These are phyloP conservation scores for Phoronis australis DNA, from an alignment of 2,888 invertebrate species.

Conservation along the genomic window DNA sequence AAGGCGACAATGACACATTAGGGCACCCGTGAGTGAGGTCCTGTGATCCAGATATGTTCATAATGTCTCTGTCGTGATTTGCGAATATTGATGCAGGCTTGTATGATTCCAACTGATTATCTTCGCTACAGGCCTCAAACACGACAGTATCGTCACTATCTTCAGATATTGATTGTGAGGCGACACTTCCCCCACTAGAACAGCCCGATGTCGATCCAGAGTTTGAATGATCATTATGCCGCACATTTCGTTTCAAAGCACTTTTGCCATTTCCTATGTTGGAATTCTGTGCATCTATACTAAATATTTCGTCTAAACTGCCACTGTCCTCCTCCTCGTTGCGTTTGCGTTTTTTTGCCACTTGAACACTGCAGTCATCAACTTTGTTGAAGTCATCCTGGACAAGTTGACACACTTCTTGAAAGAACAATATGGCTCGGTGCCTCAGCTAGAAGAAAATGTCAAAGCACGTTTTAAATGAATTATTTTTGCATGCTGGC, in stretches of 20 bases:
- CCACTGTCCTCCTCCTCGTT: neutral
- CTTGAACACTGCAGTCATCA: conserved; percentile 23
- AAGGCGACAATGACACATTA: conserved; percentile 45
- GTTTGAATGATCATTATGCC: too few relatives aligned
- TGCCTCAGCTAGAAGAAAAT: conserved; percentile 35
- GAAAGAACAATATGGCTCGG: conserved; percentile 31
- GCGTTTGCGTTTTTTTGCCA: neutral
- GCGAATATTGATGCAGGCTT: neutral
- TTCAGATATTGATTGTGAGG: too few relatives aligned
- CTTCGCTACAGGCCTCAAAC: too few relatives aligned
- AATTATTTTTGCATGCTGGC: too few relatives aligned
- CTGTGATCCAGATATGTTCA: neutral
- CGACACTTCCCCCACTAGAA: too few relatives aligned
- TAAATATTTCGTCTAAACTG: neutral
- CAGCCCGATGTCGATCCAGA: neutral
- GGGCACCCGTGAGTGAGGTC: conserved; percentile 28
- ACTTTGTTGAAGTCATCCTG: conserved; percentile 21
- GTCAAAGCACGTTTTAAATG: too few relatives aligned
- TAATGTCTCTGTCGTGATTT: neutral
- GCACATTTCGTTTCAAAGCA: too few relatives aligned
- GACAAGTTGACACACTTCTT: conserved; percentile 26
- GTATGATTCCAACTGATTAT: too few relatives aligned
- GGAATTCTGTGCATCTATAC: neutral
- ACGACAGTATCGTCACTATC: neutral
- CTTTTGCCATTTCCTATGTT: neutral